phyloP scores from a whole-genome alignment of 2,113 vertebrate genomes.

The Pongo abelii region DNA sequence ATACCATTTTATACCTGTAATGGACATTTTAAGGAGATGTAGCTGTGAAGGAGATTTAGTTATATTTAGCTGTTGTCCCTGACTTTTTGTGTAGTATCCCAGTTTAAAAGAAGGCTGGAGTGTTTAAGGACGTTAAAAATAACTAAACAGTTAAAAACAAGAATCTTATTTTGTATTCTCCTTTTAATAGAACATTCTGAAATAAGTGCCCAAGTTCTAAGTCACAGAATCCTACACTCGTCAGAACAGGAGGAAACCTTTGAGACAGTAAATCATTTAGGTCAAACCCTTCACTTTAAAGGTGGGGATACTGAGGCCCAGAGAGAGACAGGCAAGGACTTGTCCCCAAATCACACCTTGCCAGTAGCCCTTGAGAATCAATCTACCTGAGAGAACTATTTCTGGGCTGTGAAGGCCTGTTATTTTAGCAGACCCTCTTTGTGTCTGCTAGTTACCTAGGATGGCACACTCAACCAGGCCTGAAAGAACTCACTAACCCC shows the following conservation, averaged over 20 bases:
- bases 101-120: not conserved
- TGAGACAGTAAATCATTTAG: not conserved
- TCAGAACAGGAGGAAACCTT: not conserved
- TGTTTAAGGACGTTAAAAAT: slow-evolving; percentile 13
- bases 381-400: not conserved
- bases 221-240: not conserved
- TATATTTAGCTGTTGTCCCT: not conserved
- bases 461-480: not conserved
- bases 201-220: not conserved
- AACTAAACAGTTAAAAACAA: not conserved
- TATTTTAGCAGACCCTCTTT: slow-evolving; percentile 2
- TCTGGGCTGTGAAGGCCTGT: not conserved
- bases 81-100: not conserved
- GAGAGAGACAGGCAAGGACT: not conserved
- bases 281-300: not conserved
- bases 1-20: not conserved
- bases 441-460: not conserved
- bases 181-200: not conserved
- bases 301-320: not conserved
- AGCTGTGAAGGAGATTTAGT: not conserved
- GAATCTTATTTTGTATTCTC: not conserved
- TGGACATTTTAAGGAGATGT: not conserved
- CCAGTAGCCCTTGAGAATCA: not conserved
- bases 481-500: not conserved
- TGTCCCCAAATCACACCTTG: not conserved